These are phyloP conservation scores for Campylorhamphus procurvoides DNA, from an alignment of 2,113 vertebrate genomes.

Conservation along the genomic window DNA sequence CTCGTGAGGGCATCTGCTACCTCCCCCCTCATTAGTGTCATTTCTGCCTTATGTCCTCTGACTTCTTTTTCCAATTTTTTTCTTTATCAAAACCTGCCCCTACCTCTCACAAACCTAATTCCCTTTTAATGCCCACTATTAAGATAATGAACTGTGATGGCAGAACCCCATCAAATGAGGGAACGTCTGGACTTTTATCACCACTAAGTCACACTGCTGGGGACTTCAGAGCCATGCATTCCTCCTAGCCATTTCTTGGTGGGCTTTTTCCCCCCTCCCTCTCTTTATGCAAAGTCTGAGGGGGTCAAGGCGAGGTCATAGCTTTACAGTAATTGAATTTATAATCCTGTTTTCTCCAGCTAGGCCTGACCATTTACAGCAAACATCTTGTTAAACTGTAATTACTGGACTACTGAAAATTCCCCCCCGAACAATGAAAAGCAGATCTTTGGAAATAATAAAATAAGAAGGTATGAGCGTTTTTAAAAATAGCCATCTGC, in stretches of 20 bases:
- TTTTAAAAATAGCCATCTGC: constrained; percentile 10
- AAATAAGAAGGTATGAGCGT: neutral
- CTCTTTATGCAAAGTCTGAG: constrained; percentile 83
- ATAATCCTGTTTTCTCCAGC: constrained; percentile 76
- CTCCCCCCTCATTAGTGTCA: constrained; percentile 72
- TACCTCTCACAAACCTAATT: constrained; percentile 76
- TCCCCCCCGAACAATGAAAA: constrained; percentile 37
- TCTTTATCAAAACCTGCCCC: constrained; percentile 73
- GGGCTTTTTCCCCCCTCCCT: neutral
- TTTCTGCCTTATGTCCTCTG: constrained; percentile 65
- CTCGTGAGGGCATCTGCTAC: constrained; percentile 73
- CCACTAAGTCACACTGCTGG: constrained; percentile 83
- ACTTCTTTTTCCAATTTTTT: constrained; percentile 57
- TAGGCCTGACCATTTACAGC: constrained; percentile 72
- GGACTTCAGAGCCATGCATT: constrained; percentile 86
- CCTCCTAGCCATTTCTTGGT: constrained; percentile 83
- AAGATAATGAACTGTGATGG: constrained; percentile 90
- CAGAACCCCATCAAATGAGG: constrained; percentile 91
- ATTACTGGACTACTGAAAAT: constrained; percentile 66
- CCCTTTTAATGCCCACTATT: constrained; percentile 81
- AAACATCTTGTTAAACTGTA: constrained; percentile 74
- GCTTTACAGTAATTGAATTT: constrained; percentile 86
- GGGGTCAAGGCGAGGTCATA: constrained; percentile 86
- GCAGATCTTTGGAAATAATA: constrained; percentile 23
- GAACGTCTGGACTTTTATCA: constrained; percentile 98